Base-by-base conservation (phyloP, 2,888 invertebrate genomes). In the Pachycephus smyrnensis region DNA sequence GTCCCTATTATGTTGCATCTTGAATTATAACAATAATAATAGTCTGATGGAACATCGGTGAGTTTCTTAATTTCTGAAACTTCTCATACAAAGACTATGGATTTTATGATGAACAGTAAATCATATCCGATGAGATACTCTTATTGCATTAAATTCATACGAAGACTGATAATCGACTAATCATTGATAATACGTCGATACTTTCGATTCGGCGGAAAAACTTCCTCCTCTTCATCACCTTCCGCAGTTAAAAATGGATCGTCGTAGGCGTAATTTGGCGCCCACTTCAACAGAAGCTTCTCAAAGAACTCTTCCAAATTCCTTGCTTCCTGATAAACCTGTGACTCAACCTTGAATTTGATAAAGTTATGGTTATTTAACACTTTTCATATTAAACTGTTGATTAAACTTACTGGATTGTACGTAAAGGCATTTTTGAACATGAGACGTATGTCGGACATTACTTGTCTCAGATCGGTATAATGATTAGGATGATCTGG, bases 361-460 rank as follows among this genome's bases (percentile, higher is more conserved):
- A 77, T 30, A n/a, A 80, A 55, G 23, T 55, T 55, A 55, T 74
- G 3, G 1, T 69, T n/a, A 2, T 30, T 37, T 75, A 36, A 36
- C 55, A 75, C n/a, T 68, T 6, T 73, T 73, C 1, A 4, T 15
- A 68, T 15, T 73, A 76, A 55, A 33, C 32, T 12, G 69, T 31
- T 74, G 79, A 75, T 73, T 80, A 80, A 77, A 93, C 94, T 93
- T 92, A 97, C 98, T 90, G 95, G 94, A 93, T 98, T 97, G 92
- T 95, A 97, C 32, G 93, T 93, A 90, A 95, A 96, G 69, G 97
- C 98, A 93, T 98, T 98, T 91, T 95, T 95, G 93, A 98, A 98
- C 91, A 98, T 95, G 86, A 96, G 93, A 79, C 97, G 94, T 82
- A 96, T 94, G 92, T 98, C 98, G 78, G 94, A 92, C 79, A 98